Base-by-base conservation (phyloP, 1,140 invertebrate species). In the Micrasema minimum region DNA sequence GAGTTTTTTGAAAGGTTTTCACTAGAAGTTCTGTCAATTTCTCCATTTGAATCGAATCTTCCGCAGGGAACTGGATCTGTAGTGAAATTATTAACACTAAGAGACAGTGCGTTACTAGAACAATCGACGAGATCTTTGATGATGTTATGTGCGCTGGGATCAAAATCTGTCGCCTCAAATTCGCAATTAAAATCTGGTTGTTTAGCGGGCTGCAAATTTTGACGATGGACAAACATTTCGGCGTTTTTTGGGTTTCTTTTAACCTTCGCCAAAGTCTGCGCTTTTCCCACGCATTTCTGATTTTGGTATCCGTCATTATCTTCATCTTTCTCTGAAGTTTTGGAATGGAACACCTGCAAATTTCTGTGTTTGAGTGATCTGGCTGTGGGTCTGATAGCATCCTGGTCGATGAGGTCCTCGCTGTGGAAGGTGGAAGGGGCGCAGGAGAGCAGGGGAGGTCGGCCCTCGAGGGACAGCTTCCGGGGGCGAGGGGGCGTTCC, bases 401-500 rank as follows among this genome's bases (percentile, higher is more conserved):
- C n/a, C n/a, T 45, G 43, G 43, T 45, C 0, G n/a, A 14, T 14
- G 43, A 7, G 20, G 57, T 62, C 16, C 20, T 43, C 41, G 0
- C 11, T 9, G 12, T 23, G 9, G 18, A 41, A 51, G 38, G 51
- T 68, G 20, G 14, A 20, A 14, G 66, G 38, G 12, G 20, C 51
- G 23, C 41, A 61, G 12, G 41, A 50, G 12, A 38, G 46, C 14
- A 66, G 35, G 26, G 65, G 35, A 2, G 46, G 43, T 20, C 43
- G n/a, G 38, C 38, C 43, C 12, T 41, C 31, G 14, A 31, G 66
- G n/a, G n/a, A n/a, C 20, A 31, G 31, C 18, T 31, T 68, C 20
- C 37, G 22, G 53, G 38, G 43, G 38, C 20, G 20, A 12, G 67
- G 43, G 45, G 48, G 26, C 35, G 65, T 66, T 62, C 57, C 57